Conservation (phyloP, 2,113 vertebrate species). For the Irena cyanogastra region DNA sequence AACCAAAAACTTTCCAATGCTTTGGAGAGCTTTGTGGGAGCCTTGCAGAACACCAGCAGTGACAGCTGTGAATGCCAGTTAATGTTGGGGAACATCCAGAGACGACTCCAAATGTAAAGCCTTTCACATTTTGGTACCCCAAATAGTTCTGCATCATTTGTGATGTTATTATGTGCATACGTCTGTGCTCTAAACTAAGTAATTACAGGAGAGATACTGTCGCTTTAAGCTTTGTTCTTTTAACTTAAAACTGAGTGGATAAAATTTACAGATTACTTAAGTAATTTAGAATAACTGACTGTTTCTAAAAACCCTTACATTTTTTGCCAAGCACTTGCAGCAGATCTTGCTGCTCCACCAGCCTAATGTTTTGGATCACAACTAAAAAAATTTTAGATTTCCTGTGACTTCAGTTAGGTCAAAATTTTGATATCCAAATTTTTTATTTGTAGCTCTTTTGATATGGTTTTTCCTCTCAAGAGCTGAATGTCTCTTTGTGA, state of each 20-base stretch:
- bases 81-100: not conserved
- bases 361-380: not conserved
- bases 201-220: not conserved
- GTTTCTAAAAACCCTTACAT: not conserved
- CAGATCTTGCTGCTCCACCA: not conserved
- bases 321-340: not conserved
- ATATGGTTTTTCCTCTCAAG: not conserved
- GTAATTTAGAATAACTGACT: not conserved
- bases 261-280: not conserved
- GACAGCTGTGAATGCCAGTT: constrained; percentile 43
- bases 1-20: not conserved
- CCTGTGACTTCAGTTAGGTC: not conserved
- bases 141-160: not conserved
- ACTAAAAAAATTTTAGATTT: not conserved
- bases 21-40: not conserved
- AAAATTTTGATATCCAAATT: not conserved
- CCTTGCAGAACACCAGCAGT: not conserved
- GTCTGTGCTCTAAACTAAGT: not conserved
- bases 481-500: not conserved
- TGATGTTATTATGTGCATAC: not conserved
- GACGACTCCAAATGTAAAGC: not conserved
- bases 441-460: not conserved
- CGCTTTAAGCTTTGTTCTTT: not conserved
- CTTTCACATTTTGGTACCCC: not conserved
- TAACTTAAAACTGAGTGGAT: not conserved